phyloP scores from a whole-genome alignment of 1,140 invertebrate genomes.

The Myzus persicae region DNA sequence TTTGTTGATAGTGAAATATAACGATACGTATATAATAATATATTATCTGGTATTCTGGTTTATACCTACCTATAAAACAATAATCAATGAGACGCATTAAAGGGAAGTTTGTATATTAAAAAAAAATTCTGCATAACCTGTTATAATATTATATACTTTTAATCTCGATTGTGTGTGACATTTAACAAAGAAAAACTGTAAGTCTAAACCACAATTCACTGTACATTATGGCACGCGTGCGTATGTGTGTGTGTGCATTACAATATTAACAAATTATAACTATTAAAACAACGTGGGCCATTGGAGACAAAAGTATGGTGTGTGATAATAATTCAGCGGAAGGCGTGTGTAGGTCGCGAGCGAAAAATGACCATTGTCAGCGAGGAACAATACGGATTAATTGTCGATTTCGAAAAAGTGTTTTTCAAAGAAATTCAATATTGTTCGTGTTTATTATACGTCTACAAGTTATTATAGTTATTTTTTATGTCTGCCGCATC shows the following conservation, averaged over 20 bases:
- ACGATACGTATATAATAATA: not conserved
- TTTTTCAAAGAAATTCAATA: not conserved
- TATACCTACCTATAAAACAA: not conserved
- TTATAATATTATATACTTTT: not conserved
- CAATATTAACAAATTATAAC: not conserved
- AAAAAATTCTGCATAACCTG: not conserved
- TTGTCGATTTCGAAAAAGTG: not conserved
- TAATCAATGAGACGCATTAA: not conserved
- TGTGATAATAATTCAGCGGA: not conserved
- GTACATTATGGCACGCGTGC: not conserved
- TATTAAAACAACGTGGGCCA: not conserved
- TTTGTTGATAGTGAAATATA: not conserved
- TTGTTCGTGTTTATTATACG: not conserved
- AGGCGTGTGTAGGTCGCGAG: not conserved
- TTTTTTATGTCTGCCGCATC: not conserved
- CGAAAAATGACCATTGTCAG: not conserved
- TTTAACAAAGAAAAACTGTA: not conserved
- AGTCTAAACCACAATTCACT: not conserved
- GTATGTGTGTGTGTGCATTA: not conserved
- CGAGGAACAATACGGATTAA: slow-evolving; percentile 14
- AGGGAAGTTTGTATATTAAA: not conserved
- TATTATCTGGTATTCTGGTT: too few relatives aligned
- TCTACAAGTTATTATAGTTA: not conserved
- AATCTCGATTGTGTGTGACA: not conserved
- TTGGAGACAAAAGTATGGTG: not conserved